phyloP scores from a whole-genome alignment of 2,797 vertebrate species.

The Lagodon rhomboides region DNA sequence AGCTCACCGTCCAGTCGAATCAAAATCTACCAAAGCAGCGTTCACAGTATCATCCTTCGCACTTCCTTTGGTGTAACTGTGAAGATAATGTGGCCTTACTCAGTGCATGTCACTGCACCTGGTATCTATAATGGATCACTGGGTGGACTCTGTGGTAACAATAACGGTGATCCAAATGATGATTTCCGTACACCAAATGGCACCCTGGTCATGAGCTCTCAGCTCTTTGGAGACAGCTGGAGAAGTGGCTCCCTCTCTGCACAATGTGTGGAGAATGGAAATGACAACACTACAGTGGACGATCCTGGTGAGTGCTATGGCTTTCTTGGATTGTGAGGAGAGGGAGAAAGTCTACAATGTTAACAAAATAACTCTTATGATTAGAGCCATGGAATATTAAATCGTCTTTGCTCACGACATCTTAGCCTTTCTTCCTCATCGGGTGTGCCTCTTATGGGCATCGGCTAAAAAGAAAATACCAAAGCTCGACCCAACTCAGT shows the following conservation, averaged over 20 bases:
- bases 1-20: constrained; percentile 33
- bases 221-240: constrained; percentile 67
- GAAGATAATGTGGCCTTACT: constrained; percentile 72
- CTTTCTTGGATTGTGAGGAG: constrained; percentile 48
- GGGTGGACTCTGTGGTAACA: constrained; percentile 79
- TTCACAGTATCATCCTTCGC: constrained; percentile 63
- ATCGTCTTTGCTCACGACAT: no score
- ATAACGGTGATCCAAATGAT: constrained; percentile 63
- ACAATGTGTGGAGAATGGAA: neutral
- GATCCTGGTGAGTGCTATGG: constrained; percentile 61
- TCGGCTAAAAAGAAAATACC: no score
- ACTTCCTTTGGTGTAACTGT: constrained; percentile 77
- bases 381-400: no score
- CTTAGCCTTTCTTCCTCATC: no score
- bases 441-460: no score
- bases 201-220: constrained; percentile 32
- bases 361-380: no score
- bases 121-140: constrained; percentile 63
- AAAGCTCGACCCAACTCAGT: no score
- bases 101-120: constrained; percentile 70
- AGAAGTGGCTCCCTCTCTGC: neutral
- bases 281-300: neutral
- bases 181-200: constrained; percentile 71
- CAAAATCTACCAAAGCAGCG: constrained; percentile 69
- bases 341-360: no score